A percentile compares a stretch with the other conserved stretches of the same genome.
phyloP scores from a whole-genome alignment of 2,888 invertebrate genomes.

The Lasioglossum leucozonium region DNA sequence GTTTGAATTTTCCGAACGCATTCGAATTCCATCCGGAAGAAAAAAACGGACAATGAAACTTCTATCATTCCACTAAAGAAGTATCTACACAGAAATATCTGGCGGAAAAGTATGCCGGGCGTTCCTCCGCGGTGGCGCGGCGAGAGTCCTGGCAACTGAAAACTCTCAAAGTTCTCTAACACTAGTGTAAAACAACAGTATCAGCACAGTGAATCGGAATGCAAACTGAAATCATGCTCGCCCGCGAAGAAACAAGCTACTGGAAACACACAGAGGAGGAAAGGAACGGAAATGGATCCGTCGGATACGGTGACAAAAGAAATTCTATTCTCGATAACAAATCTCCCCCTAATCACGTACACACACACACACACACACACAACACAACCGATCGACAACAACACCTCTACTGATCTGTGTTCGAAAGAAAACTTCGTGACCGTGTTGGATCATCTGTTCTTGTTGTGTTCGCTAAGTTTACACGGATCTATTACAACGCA shows the following conservation, averaged over 20 bases:
- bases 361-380: background rate
- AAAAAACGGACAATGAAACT: conserved; percentile 11
- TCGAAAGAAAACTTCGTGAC: conserved; percentile 24
- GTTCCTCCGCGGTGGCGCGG: conserved; percentile 3
- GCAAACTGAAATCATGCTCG: conserved; percentile 60
- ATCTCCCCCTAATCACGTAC: conserved; percentile 32
- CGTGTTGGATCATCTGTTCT: background rate
- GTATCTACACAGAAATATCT: conserved; percentile 13
- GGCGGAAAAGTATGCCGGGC: background rate
- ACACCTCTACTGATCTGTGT: conserved; percentile 42
- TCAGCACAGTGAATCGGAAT: conserved; percentile 44
- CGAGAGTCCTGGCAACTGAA: conserved; percentile 9
- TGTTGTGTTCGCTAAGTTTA: background rate
- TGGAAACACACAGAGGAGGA: conserved; percentile 17
- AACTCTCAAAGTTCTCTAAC: conserved; percentile 42
- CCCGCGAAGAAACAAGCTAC: conserved; percentile 37
- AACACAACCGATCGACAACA: conserved; percentile 28
- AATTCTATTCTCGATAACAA: conserved; percentile 8
- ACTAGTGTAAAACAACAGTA: conserved; percentile 51
- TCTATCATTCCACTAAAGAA: conserved; percentile 2
- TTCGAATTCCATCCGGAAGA: background rate
- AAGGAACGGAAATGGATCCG: conserved; percentile 13
- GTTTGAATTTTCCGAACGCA: background rate
- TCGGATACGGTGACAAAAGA: background rate
- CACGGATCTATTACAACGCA: conserved; percentile 14